Conservation (phyloP, 2,113 vertebrate genomes). For the Chlorodrepanis virens region DNA sequence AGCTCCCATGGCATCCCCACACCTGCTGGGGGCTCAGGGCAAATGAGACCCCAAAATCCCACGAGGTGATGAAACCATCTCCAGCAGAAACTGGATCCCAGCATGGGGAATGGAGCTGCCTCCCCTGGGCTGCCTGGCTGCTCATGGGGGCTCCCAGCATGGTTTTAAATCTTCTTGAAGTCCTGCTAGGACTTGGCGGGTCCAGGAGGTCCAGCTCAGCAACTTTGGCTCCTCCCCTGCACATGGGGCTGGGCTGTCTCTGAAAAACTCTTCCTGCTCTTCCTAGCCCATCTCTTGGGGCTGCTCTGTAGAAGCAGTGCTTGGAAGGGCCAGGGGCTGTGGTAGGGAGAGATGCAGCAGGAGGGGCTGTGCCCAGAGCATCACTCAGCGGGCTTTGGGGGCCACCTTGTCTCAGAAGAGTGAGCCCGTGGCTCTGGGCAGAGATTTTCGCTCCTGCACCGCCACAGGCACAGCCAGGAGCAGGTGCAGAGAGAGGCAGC, state of each 20-base stretch:
- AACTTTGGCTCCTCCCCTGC: neutral
- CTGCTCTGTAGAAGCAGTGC: neutral
- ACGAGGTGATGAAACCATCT: neutral
- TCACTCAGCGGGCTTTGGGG: neutral
- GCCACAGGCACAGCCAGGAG: accelerated
- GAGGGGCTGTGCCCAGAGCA: neutral
- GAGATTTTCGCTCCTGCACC: neutral
- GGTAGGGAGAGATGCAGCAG: neutral
- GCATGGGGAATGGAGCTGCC: accelerated
- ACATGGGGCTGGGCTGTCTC: accelerated
- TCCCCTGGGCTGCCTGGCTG: neutral
- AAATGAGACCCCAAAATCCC: neutral
- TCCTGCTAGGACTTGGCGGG: accelerated
- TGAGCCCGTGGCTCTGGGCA: accelerated
- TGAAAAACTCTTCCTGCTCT: neutral
- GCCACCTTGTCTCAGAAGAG: neutral
- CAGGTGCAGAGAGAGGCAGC: accelerated
- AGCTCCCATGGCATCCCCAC: neutral
- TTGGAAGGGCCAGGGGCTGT: neutral
- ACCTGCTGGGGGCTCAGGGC: neutral
- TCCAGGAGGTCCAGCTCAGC: no score
- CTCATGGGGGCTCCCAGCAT: accelerated
- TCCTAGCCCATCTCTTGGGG: neutral
- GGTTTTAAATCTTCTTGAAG: no score
- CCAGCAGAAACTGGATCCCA: neutral